Evolutionary conservation across 2,888 invertebrate genomes (phyloP).

Genomic region (Sminthurides aquaticus): DNA sequence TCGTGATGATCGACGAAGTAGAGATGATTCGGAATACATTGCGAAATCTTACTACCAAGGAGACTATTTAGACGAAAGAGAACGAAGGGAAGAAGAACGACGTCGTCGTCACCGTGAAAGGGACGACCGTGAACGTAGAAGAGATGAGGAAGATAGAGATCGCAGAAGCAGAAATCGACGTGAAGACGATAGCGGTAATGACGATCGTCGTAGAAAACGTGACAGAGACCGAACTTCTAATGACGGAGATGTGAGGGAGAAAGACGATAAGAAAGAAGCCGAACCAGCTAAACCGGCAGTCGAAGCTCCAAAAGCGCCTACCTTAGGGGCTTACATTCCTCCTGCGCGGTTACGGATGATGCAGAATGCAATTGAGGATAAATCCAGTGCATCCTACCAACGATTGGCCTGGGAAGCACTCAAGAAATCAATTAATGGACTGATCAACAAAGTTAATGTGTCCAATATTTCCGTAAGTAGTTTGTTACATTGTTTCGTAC

Average conservation of each 20-base stretch:
- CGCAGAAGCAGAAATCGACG: background rate
- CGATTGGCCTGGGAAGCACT: conserved; percentile 97
- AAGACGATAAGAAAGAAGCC: background rate
- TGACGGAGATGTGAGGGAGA: background rate
- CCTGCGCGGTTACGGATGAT: conserved; percentile 90
- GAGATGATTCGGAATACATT: background rate
- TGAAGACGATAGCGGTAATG: conserved; percentile 8
- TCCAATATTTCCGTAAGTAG: conserved; percentile 68
- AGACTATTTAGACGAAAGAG: background rate
- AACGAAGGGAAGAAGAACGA: background rate
- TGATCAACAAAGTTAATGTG: conserved; percentile 95
- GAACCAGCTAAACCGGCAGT: conserved; percentile 32
- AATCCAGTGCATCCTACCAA: conserved; percentile 85
- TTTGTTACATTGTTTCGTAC: background rate
- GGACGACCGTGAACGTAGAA: background rate
- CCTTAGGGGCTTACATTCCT: conserved; percentile 95
- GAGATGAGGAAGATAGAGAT: background rate
- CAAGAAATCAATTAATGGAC: conserved; percentile 96
- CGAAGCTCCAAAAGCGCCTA: conserved; percentile 71
- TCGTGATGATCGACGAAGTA: conserved; percentile 16
- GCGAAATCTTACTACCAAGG: background rate
- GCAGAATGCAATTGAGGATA: conserved; percentile 93
- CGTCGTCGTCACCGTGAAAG: background rate
- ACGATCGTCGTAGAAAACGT: conserved; percentile 6
- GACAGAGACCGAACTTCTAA: background rate